phyloP scores from a whole-genome alignment of 2,113 vertebrate species.

The Tupaia tana region DNA sequence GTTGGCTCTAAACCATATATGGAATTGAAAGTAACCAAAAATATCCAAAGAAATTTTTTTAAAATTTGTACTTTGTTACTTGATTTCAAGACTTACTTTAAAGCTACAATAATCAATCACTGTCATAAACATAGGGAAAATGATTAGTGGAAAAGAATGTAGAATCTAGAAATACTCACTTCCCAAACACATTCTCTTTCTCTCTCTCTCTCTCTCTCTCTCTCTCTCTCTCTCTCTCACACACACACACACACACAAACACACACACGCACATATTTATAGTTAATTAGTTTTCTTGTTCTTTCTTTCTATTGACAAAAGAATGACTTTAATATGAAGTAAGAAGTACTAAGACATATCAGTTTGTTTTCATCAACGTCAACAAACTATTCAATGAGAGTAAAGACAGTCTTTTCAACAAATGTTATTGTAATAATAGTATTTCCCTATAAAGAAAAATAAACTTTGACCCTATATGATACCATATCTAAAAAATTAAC shows the following conservation, averaged over 20 bases:
- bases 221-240: no score
- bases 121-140: neutral
- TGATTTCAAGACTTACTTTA: neutral
- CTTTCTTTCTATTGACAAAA: neutral
- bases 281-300: no score
- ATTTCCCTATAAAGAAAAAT: neutral
- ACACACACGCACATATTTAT: no score
- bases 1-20: neutral
- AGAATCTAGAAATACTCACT: neutral
- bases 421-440: neutral
- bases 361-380: neutral
- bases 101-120: neutral
- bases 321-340: no score
- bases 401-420: neutral
- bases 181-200: no score
- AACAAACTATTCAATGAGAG: neutral
- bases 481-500: neutral
- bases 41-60: neutral
- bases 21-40: neutral
- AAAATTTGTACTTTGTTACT: neutral
- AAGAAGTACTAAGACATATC: neutral
- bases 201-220: no score
- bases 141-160: neutral
- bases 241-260: no score
- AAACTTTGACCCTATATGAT: neutral